Conservation (phyloP, 2,888 invertebrate species). For the Tridacna crocea region DNA sequence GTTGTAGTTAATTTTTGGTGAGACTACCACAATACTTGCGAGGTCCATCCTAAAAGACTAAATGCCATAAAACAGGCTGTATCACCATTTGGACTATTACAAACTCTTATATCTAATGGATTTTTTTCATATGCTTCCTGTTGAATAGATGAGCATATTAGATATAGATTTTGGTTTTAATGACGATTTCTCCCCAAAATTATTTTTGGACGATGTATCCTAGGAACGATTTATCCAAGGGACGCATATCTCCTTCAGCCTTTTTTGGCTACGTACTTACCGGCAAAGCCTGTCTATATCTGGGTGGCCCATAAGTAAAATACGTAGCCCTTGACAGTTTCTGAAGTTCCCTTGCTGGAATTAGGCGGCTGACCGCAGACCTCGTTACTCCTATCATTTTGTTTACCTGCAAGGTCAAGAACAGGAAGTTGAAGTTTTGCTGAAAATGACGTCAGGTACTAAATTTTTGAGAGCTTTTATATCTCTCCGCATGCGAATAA, state of each 20-base stretch:
- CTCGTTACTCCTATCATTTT: slow-evolving; percentile 28
- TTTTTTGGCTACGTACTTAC: slow-evolving; percentile 27
- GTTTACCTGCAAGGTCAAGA: slow-evolving; percentile 39
- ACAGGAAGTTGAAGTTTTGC: slow-evolving; percentile 41
- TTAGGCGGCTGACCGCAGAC: slow-evolving; percentile 34
- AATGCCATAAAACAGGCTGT: too few relatives aligned
- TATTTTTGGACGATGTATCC: too few relatives aligned
- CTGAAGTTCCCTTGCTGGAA: slow-evolving; percentile 35
- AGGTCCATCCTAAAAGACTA: too few relatives aligned
- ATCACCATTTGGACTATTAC: too few relatives aligned
- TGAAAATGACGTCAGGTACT: slow-evolving; percentile 66
- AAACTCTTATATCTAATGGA: too few relatives aligned
- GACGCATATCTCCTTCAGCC: background rate
- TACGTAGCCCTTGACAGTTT: slow-evolving; percentile 52
- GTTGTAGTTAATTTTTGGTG: too few relatives aligned
- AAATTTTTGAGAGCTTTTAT: slow-evolving; percentile 43
- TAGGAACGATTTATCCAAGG: too few relatives aligned
- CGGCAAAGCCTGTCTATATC: slow-evolving; percentile 47
- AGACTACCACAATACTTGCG: too few relatives aligned
- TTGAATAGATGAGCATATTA: too few relatives aligned
- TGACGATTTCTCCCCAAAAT: too few relatives aligned
- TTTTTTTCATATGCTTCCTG: too few relatives aligned
- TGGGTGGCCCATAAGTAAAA: slow-evolving; percentile 67
- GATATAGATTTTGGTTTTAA: too few relatives aligned
- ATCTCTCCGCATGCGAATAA: slow-evolving; percentile 40